These are phyloP conservation scores for Drosophila dives DNA, from an alignment of 2,888 invertebrate genomes.

Conservation along the genomic window DNA sequence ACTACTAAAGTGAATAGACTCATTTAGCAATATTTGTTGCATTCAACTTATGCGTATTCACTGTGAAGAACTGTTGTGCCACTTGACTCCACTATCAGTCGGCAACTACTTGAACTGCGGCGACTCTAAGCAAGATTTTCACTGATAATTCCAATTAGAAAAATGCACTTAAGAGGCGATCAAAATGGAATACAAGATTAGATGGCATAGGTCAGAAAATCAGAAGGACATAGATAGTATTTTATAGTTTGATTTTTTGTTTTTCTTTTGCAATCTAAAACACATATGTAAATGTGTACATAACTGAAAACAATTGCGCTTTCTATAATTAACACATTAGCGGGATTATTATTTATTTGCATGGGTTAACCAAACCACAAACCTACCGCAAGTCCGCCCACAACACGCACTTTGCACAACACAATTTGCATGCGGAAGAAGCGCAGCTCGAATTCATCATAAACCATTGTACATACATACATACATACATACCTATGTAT, in stretches of 20 bases:
- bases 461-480: conserved; percentile 1
- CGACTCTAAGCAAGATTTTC: neutral
- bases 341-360: conserved; percentile 30
- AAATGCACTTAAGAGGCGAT: neutral
- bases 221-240: neutral
- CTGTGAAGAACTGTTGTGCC: neutral
- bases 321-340: conserved; percentile 46
- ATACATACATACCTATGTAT: neutral
- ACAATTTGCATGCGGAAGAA: conserved; percentile 44
- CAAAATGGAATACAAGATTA: neutral
- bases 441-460: conserved; percentile 20
- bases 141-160: neutral
- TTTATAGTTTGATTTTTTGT: neutral
- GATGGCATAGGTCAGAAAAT: neutral
- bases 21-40: neutral
- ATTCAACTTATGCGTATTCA: neutral
- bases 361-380: neutral
- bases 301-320: conserved; percentile 21
- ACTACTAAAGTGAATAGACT: conserved; percentile 1
- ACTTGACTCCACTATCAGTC: conserved; percentile 24
- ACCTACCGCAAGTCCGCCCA: neutral
- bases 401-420: conserved; percentile 6
- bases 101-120: neutral
- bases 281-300: neutral
- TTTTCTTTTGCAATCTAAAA: neutral